A percentile compares a stretch with the other conserved stretches of the same genome.
Conservation (phyloP, 2,797 vertebrate species). For the Semaprochilodus insignis region DNA sequence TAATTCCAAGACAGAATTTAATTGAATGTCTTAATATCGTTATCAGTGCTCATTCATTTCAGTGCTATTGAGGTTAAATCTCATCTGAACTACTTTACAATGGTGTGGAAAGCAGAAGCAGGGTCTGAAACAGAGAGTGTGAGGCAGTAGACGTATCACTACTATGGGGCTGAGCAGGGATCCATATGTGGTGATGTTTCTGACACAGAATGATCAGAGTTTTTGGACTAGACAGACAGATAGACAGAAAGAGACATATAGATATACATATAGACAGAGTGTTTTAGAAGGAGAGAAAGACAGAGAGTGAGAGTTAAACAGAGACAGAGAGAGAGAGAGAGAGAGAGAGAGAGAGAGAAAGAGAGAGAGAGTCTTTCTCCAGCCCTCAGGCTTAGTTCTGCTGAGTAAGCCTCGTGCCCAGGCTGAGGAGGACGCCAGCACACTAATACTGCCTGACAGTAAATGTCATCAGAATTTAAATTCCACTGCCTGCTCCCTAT, state of each 20-base stretch:
- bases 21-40: constrained; percentile 6
- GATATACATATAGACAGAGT: background rate
- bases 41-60: background rate
- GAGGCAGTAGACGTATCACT: constrained; percentile 38
- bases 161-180: too few relatives aligned
- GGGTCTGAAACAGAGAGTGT: constrained; percentile 31
- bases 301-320: constrained; percentile 1
- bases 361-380: constrained; percentile 71
- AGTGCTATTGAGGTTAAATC: background rate
- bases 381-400: constrained; percentile 75
- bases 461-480: constrained; percentile 89
- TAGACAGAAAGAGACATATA: constrained; percentile 2
- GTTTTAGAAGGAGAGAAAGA: background rate
- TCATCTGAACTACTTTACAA: background rate
- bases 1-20: background rate
- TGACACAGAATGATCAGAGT: too few relatives aligned
- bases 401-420: constrained; percentile 79
- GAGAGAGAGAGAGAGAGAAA: constrained; percentile 67
- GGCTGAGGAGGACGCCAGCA: constrained; percentile 72
- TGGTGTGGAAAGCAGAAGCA: background rate
- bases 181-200: too few relatives aligned
- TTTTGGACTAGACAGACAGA: constrained; percentile 1
- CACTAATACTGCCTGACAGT: constrained; percentile 85
- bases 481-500: constrained; percentile 78
- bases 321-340: constrained; percentile 59